These are phyloP conservation scores for Coracias cyanogaster DNA, from an alignment of 2,797 vertebrate species.

Conservation along the genomic window DNA sequence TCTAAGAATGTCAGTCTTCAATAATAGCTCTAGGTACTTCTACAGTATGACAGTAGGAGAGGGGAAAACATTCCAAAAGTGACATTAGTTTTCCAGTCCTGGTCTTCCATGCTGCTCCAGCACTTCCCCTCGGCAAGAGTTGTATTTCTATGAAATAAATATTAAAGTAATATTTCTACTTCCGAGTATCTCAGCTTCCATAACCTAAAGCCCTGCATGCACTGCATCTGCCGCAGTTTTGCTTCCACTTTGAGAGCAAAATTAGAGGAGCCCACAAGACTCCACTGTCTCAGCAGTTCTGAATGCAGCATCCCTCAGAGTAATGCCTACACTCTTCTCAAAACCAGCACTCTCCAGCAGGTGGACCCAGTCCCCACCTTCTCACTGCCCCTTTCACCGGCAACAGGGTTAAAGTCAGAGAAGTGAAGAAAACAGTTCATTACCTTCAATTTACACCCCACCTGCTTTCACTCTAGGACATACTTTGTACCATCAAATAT, in stretches of 20 bases:
- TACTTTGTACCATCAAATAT: neutral
- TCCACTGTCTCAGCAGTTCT: neutral
- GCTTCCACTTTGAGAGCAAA: neutral
- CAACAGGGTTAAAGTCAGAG: neutral
- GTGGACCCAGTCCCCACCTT: neutral
- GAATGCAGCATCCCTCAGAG: neutral
- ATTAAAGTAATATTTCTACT: neutral
- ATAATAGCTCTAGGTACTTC: neutral
- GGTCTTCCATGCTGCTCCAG: neutral
- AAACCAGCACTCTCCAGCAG: slow-evolving; percentile 5
- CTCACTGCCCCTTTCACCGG: neutral
- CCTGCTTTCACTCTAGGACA: neutral
- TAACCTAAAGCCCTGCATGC: neutral
- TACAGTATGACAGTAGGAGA: neutral
- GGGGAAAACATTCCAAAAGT: neutral
- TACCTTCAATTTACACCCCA: neutral
- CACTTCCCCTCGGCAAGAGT: neutral
- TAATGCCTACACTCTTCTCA: neutral
- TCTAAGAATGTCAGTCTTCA: neutral
- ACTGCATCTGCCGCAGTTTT: neutral
- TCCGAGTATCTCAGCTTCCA: neutral
- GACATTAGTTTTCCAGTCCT: neutral
- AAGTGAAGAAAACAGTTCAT: neutral
- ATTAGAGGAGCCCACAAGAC: neutral
- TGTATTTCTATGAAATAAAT: neutral